phyloP scores from a whole-genome alignment of 2,113 vertebrate species.

The Nycticebus coucang region DNA sequence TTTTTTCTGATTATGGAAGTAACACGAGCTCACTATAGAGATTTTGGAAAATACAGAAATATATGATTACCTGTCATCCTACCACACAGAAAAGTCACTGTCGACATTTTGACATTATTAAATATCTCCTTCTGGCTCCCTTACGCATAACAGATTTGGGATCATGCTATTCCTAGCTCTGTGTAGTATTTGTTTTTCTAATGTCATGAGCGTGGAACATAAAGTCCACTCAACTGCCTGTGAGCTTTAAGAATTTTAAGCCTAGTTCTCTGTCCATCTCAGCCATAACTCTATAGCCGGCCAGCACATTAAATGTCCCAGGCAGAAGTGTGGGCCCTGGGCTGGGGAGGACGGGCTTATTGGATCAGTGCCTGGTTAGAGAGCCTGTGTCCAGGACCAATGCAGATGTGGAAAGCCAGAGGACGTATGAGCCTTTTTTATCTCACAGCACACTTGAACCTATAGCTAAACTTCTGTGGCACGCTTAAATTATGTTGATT shows the following conservation, averaged over 20 bases:
- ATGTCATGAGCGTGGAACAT: no score
- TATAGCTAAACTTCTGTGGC: no score
- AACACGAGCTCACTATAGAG: background rate
- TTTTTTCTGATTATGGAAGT: background rate
- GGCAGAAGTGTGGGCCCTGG: background rate
- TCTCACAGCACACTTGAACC: no score
- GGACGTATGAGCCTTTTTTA: background rate
- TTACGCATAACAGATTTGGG: background rate
- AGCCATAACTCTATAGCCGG: background rate
- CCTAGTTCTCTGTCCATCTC: background rate
- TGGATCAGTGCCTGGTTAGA: background rate
- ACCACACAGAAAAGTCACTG: background rate
- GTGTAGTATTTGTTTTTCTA: background rate
- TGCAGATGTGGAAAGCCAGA: background rate
- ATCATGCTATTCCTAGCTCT: background rate
- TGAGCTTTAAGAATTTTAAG: background rate
- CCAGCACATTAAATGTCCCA: background rate
- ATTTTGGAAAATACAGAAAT: constrained; percentile 20
- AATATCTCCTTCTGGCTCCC: background rate
- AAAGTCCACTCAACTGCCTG: background rate
- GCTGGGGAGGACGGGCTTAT: background rate
- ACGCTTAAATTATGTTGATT: no score
- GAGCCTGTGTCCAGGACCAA: background rate
- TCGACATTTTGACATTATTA: background rate
- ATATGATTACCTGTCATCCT: background rate